A percentile compares a stretch with the other conserved stretches of the same genome.
phyloP scores from a whole-genome alignment of 1,140 invertebrate species.

The Bicyclus anynana region DNA sequence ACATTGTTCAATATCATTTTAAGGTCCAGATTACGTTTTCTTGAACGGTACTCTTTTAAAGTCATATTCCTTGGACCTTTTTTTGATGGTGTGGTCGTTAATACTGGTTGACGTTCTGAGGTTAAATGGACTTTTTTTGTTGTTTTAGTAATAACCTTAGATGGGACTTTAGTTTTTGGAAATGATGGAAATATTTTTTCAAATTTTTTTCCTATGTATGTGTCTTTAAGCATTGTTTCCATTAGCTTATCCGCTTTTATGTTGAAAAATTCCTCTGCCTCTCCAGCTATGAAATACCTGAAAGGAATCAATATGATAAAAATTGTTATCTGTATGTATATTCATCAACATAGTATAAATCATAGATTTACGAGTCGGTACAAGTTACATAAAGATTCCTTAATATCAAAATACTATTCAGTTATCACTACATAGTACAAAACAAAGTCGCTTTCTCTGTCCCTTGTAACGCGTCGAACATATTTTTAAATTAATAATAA shows the following conservation, averaged over 20 bases:
- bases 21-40: conserved; percentile 20
- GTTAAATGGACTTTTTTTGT: too few relatives aligned
- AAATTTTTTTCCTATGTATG: conserved; percentile 17
- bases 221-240: conserved; percentile 15
- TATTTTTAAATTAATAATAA: too few relatives aligned
- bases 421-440: too few relatives aligned
- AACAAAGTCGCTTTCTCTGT: too few relatives aligned
- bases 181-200: background rate
- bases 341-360: too few relatives aligned
- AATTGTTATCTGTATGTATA: too few relatives aligned
- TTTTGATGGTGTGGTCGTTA: background rate
- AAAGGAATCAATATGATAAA: too few relatives aligned
- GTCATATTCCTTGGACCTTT: conserved; percentile 18
- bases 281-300: background rate
- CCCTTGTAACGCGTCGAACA: too few relatives aligned
- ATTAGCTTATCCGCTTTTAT: conserved; percentile 28
- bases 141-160: conserved; percentile 2
- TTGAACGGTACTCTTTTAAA: conserved; percentile 15
- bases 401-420: too few relatives aligned
- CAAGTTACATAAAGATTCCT: too few relatives aligned
- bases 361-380: too few relatives aligned
- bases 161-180: conserved; percentile 1
- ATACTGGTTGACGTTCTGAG: too few relatives aligned
- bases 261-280: conserved; percentile 19
- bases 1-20: conserved; percentile 16